Evolutionary conservation across 1,140 invertebrate genomes (phyloP), one percentile per base, ranked within the genome.

Genomic region (Ladona fulva): DNA sequence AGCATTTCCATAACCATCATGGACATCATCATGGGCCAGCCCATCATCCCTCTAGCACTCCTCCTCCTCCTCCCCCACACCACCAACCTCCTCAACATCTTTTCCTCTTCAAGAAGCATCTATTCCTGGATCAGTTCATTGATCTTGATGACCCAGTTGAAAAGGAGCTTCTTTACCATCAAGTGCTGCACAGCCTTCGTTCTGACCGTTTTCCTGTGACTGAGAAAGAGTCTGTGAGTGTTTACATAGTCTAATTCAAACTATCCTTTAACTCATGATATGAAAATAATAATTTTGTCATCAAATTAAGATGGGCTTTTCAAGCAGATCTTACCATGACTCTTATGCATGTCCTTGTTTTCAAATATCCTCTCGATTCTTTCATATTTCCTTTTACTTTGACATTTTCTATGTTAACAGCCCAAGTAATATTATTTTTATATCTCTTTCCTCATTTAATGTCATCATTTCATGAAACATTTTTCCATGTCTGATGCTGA

Each of bases 151-250:
- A 96, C 86, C 92, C 92, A 0, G 95, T 98, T 0, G 97, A 98
- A 85, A 97, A 97, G 85, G 96, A 98, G 85, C 86, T 99, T 25
- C 84, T 99, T n/a, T 97, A 97, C 85, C 95, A 98, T 86, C 97
- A 99, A 87, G 92, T 97, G 42, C 86, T 98, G 74, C 94, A 97
- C 82, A 92, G 94, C 82, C 89, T 98, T 24, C 88, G 95, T 79
- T 94, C 93, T 78, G 95, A 98, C 86, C 88, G 94, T 24, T 95
- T 97, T 82, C 96, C 95, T 0, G 92, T 97, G 37, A 94, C 94
- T 24, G 93, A 95, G 81, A 94, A 95, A 84, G 95, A 98, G 87
- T 95, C 95, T 75, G 95, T 97, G 85, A 91, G 91, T 89, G 75
- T 25, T 74, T 24, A 74, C 29, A 59, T 29, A 59, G 76, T n/a